A percentile compares a stretch with the other conserved stretches of the same genome.
Evolutionary conservation across 2,113 vertebrate species (phyloP).

Genomic region (Microtus ochrogaster): DNA sequence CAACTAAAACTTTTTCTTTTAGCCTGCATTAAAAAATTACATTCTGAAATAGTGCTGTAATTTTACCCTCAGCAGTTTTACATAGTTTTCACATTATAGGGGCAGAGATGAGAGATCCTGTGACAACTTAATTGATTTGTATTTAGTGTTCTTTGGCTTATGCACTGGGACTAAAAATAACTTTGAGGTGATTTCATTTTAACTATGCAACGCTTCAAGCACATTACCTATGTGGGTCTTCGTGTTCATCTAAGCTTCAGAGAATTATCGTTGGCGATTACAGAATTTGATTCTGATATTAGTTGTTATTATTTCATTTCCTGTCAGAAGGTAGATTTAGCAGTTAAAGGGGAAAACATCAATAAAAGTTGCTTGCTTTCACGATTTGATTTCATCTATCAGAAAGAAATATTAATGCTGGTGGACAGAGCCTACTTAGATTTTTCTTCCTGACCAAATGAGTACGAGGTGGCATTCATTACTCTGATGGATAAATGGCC

Average conservation of each 20-base stretch:
- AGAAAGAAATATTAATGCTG: constrained; percentile 74
- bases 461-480: constrained; percentile 72
- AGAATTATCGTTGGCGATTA: constrained; percentile 50
- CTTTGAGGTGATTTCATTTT: constrained; percentile 68
- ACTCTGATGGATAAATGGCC: constrained; percentile 69
- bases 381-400: constrained; percentile 74
- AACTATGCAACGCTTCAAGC: constrained; percentile 37
- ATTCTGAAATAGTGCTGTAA: constrained; percentile 39
- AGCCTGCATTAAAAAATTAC: constrained; percentile 62
- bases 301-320: constrained; percentile 69
- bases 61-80: constrained; percentile 70
- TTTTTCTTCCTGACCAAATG: constrained; percentile 75
- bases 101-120: constrained; percentile 42
- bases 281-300: constrained; percentile 63
- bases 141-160: constrained; percentile 66
- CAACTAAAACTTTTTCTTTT: constrained; percentile 64
- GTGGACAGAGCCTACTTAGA: constrained; percentile 69
- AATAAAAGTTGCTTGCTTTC: constrained; percentile 70
- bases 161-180: constrained; percentile 67
- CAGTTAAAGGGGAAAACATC: constrained; percentile 57
- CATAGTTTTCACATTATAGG: constrained; percentile 56
- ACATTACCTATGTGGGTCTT: not conserved
- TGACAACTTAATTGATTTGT: constrained; percentile 80
- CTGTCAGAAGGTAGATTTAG: constrained; percentile 66
- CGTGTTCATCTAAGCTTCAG: constrained; percentile 40